Evolutionary conservation across 2,113 vertebrate species (phyloP), one percentile per base, ranked within the genome.

Genomic region (Nannobrachium achirus): DNA sequence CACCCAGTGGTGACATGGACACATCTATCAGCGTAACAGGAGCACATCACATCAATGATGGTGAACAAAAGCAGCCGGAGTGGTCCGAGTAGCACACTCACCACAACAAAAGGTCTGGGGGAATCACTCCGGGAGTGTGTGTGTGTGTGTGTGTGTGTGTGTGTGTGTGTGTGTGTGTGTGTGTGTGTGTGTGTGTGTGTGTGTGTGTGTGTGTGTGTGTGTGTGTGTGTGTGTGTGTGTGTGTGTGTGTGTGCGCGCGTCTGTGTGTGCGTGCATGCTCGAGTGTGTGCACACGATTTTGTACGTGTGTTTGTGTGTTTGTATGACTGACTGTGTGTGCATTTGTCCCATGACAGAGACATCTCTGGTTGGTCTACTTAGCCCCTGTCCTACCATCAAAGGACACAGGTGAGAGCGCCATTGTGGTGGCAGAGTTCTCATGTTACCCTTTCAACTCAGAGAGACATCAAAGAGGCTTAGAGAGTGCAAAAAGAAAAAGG

Each of bases 361-460:
- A 85, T 88, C 83, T 75, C 76, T 81, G 82, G 81, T 87, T 86
- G 81, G 80, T 85, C 87, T 89, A 90, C 91, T 91, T 92, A 82
- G 86, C 85, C 82, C 82, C 87, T 82, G 83, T 89, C 86, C 79
- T 79, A 79, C 91, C 91, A 93, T 93, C 91, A 93, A 93, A 93
- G 90, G 73, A 75, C 80, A 82, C 91, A 93, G 92, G 91, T 93
- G 92, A 93, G 90, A 90, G 90, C 84, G 52, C 81, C 85, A 91
- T 91, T 91, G 89, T 93, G 87, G 82, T 73, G 80, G 69, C 80
- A 58, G 58, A 51, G 68, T 66, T 90, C 92, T 93, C 92, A 86
- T 57, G 71, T 93, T 93, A 88, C 93, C 88, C 89, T 93, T 92
- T 92, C 88, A 93, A 90, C 85, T 91, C 80, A 69, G 67, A 80